Evolutionary conservation across 1,140 invertebrate species (phyloP).

Genomic region (Phymastichus coffea): DNA sequence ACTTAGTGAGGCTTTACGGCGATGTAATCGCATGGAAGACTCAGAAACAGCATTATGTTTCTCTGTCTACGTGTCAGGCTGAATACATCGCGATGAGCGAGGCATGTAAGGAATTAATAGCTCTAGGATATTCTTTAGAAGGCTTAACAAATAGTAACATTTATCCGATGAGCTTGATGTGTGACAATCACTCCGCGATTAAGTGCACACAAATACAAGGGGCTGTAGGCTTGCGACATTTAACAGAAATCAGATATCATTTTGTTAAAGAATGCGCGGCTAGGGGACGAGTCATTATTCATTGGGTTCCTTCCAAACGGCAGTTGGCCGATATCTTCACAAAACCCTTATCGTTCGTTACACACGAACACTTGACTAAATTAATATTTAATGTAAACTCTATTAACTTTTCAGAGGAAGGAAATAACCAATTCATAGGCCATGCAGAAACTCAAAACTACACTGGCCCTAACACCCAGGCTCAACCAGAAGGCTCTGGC

Average conservation of each 20-base stretch:
- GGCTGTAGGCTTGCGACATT: neutral
- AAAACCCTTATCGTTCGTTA: neutral
- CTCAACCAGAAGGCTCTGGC: too few species aligned
- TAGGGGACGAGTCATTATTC: neutral
- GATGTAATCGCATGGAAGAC: conserved; percentile 5
- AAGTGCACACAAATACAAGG: neutral
- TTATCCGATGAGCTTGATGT: neutral
- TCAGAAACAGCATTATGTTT: conserved; percentile 8
- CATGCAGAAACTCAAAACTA: too few species aligned
- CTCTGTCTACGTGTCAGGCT: conserved; percentile 22
- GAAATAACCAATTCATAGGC: too few species aligned
- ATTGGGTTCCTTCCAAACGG: neutral
- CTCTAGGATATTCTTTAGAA: neutral
- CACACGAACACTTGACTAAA: neutral
- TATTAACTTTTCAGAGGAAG: too few species aligned
- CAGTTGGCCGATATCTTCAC: neutral
- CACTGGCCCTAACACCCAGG: too few species aligned
- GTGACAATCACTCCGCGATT: conserved; percentile 1
- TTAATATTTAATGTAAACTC: neutral
- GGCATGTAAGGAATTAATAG: conserved; percentile 13
- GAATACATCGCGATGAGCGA: conserved; percentile 28
- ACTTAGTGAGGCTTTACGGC: conserved; percentile 6
- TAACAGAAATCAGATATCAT: neutral
- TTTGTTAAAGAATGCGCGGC: neutral
- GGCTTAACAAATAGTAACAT: neutral